These are phyloP conservation scores for Cerastis rubricosa DNA, from an alignment of 2,888 invertebrate genomes.

Conservation along the genomic window DNA sequence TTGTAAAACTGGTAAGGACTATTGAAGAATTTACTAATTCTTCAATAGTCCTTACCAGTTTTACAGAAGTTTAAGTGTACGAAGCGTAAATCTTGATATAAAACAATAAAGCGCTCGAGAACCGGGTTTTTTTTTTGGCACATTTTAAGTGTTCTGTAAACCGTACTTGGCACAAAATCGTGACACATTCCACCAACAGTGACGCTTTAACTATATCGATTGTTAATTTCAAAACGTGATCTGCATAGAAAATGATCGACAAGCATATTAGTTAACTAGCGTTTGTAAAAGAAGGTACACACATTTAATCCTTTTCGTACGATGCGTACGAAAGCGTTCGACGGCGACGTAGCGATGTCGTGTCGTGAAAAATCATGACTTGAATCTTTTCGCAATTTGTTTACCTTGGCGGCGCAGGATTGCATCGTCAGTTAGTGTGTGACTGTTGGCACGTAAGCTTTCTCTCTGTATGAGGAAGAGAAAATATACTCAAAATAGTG, in stretches of 20 bases:
- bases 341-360: no score
- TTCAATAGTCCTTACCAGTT: no score
- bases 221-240: constrained; percentile 46
- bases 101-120: no score
- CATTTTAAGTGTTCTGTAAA: neutral
- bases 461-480: neutral
- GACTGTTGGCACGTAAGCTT: neutral
- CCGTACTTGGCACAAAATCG: neutral
- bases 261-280: neutral
- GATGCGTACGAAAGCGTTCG: no score
- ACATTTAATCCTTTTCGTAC: neutral
- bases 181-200: neutral
- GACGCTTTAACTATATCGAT: constrained; percentile 50
- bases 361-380: neutral
- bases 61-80: no score
- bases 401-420: neutral
- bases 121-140: no score
- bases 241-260: neutral
- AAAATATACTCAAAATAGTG: neutral
- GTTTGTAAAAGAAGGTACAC: neutral
- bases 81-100: no score
- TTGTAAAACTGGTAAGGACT: no score
- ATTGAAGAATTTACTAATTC: no score
- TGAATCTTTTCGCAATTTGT: neutral
- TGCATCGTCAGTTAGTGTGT: neutral